A percentile compares a stretch with the other conserved stretches of the same genome.
Evolutionary conservation across 2,797 vertebrate species (phyloP).

Genomic region (Chelmon rostratus): DNA sequence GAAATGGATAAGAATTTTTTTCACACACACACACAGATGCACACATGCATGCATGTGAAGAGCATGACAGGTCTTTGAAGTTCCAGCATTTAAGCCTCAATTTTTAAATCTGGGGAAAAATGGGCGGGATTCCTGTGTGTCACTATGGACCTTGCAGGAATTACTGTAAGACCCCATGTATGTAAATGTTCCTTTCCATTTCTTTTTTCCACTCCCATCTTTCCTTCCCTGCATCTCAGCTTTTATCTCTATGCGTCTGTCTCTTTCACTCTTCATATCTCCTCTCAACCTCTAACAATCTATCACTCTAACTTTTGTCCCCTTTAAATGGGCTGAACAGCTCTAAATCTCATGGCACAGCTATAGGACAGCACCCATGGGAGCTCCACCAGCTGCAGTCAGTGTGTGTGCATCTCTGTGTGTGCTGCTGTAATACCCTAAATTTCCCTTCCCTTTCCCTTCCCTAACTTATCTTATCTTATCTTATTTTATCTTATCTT

Average conservation of each 20-base stretch:
- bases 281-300: constrained; percentile 30
- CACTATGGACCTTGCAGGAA: constrained; percentile 42
- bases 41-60: neutral
- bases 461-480: too few relatives aligned
- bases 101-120: constrained; percentile 59
- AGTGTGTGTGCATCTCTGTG: constrained; percentile 20
- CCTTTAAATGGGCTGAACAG: constrained; percentile 53
- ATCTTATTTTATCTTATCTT: too few relatives aligned
- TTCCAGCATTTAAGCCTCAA: constrained; percentile 49
- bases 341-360: constrained; percentile 47
- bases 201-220: constrained; percentile 25
- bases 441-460: too few relatives aligned
- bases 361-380: constrained; percentile 55
- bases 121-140: constrained; percentile 41
- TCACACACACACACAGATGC: constrained; percentile 10
- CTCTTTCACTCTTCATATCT: constrained; percentile 12
- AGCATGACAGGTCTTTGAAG: constrained; percentile 67
- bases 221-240: neutral
- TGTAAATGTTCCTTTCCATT: constrained; percentile 53
- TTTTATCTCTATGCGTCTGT: constrained; percentile 29
- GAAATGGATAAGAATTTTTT: constrained; percentile 18
- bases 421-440: neutral
- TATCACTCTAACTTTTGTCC: constrained; percentile 39
- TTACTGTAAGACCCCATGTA: constrained; percentile 22
- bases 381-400: constrained; percentile 33